phyloP scores from a whole-genome alignment of 2,888 invertebrate species.

The Epistrophe grossulariae region DNA sequence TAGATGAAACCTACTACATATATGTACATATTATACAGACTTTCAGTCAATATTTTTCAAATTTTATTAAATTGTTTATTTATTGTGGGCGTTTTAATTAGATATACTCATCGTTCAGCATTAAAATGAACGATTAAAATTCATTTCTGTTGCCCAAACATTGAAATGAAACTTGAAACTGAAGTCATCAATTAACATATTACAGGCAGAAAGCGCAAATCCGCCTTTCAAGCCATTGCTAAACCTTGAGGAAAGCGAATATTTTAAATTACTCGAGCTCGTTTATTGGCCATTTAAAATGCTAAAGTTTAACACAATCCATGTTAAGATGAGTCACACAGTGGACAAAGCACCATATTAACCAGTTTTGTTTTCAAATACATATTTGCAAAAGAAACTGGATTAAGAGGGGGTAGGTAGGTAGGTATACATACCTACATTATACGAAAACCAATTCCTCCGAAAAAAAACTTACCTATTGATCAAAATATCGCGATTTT shows the following conservation, averaged over 20 bases:
- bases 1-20: too few relatives aligned
- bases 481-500: neutral
- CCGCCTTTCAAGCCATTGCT: slow-evolving; percentile 3
- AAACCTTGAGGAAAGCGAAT: slow-evolving; percentile 44
- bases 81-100: slow-evolving; percentile 13
- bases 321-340: slow-evolving; percentile 41
- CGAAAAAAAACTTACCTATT: neutral
- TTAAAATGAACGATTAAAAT: neutral
- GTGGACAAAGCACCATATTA: slow-evolving; percentile 42
- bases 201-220: slow-evolving; percentile 27
- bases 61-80: neutral
- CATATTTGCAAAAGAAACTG: slow-evolving; percentile 28
- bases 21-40: too few relatives aligned
- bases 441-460: neutral
- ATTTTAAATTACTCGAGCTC: slow-evolving; percentile 33
- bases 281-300: slow-evolving; percentile 33
- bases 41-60: neutral
- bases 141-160: neutral
- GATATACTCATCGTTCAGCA: neutral
- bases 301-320: slow-evolving; percentile 40
- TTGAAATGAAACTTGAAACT: slow-evolving; percentile 3
- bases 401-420: neutral
- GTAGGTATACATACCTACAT: neutral
- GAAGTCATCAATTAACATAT: slow-evolving; percentile 62
- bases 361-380: slow-evolving; percentile 44